Conservation (phyloP, 2,888 invertebrate species). For the Parelbella ahira region DNA sequence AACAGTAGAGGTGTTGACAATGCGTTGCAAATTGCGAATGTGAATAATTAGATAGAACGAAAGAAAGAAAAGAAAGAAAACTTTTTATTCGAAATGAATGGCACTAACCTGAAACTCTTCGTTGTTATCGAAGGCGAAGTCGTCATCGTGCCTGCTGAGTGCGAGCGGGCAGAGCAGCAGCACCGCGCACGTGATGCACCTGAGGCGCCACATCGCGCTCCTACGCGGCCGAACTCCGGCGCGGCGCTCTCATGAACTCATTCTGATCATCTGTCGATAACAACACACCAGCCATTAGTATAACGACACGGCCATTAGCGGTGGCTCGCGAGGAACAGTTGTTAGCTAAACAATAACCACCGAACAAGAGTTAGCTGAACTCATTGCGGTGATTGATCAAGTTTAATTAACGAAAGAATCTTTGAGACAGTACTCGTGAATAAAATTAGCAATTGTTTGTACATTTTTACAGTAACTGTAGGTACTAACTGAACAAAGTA, state of each 20-base stretch:
- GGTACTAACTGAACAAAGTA: no score
- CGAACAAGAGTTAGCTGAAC: neutral
- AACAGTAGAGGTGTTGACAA: no score
- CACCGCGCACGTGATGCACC: slow-evolving; percentile 57
- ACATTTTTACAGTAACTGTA: no score
- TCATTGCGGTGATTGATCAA: slow-evolving; percentile 1
- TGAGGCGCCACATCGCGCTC: slow-evolving; percentile 56
- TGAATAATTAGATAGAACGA: no score
- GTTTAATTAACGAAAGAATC: slow-evolving; percentile 7
- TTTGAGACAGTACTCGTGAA: no score
- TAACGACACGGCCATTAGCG: no score
- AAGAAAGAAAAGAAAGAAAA: no score
- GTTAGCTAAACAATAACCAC: slow-evolving; percentile 3
- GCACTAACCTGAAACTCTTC: slow-evolving; percentile 67
- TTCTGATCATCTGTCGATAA: slow-evolving; percentile 62
- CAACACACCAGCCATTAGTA: no score
- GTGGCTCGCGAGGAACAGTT: neutral
- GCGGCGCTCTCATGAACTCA: slow-evolving; percentile 64
- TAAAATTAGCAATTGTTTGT: no score
- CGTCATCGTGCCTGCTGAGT: slow-evolving; percentile 69
- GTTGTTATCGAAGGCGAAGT: slow-evolving; percentile 75
- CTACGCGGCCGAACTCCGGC: slow-evolving; percentile 34
- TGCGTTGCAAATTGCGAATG: no score
- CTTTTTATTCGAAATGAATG: no score
- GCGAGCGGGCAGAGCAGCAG: slow-evolving; percentile 66